phyloP scores from a whole-genome alignment of 2,113 vertebrate genomes.

The Cnemophilus loriae region DNA sequence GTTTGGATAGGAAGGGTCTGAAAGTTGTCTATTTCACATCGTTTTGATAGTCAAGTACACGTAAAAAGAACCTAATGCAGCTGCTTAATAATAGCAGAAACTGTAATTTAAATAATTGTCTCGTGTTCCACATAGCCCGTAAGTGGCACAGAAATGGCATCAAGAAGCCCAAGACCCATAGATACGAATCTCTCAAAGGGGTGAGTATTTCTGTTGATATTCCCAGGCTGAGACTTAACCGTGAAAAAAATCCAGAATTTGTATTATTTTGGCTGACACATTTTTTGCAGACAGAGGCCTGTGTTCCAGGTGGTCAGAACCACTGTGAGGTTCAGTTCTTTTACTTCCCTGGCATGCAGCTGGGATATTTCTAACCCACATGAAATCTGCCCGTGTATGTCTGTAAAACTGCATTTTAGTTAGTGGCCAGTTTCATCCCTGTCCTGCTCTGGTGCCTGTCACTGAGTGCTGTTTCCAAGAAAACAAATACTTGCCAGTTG shows the following conservation, averaged over 20 bases:
- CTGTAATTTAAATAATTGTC: background rate
- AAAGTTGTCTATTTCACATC: rapidly evolving
- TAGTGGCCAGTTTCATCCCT: background rate
- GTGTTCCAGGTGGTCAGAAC: background rate
- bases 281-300: background rate
- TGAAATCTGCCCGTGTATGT: background rate
- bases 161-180: slow-evolving; percentile 88
- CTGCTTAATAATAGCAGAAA: background rate
- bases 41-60: background rate
- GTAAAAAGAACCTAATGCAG: background rate
- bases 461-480: background rate
- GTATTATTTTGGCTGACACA: rapidly evolving
- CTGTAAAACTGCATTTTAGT: background rate
- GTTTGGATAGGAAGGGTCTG: background rate
- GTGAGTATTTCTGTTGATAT: slow-evolving; percentile 65
- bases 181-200: slow-evolving; percentile 94
- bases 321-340: background rate
- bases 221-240: background rate
- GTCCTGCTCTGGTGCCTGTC: background rate
- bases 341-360: background rate
- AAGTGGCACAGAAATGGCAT: slow-evolving; percentile 98
- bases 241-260: background rate
- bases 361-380: background rate
- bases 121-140: slow-evolving; percentile 72
- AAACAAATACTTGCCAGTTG: background rate